Conservation (phyloP, 2,888 invertebrate genomes). For the Anticlea derivata region DNA sequence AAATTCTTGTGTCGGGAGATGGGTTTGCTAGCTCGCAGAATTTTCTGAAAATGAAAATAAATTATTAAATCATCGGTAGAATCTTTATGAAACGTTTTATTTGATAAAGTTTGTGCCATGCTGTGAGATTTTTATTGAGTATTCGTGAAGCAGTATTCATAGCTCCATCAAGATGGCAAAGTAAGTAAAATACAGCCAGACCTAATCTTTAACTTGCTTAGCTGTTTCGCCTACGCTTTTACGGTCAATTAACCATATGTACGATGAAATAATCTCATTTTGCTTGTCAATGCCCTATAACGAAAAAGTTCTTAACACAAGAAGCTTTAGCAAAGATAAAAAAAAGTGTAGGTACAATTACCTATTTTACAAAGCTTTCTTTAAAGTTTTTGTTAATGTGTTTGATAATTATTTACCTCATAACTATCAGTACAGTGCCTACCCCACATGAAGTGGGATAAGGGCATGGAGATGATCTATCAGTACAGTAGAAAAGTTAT, state of each 20-base stretch:
- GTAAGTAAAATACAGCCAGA: constrained; percentile 54
- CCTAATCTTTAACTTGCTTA: constrained; percentile 6
- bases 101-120: constrained; percentile 42
- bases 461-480: too few relatives aligned
- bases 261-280: neutral
- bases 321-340: too few relatives aligned
- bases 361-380: too few relatives aligned
- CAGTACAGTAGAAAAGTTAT: too few relatives aligned
- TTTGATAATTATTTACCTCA: too few relatives aligned
- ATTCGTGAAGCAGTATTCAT: constrained; percentile 31
- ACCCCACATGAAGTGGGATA: too few relatives aligned
- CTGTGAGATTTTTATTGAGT: constrained; percentile 42
- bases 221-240: constrained; percentile 33
- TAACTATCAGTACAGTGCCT: too few relatives aligned
- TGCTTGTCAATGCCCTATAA: neutral
- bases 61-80: constrained; percentile 11
- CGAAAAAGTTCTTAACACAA: too few relatives aligned
- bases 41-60: constrained; percentile 27
- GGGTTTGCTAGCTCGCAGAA: constrained; percentile 6
- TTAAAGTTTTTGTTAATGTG: too few relatives aligned
- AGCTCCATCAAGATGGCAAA: constrained; percentile 67
- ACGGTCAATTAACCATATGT: constrained; percentile 2
- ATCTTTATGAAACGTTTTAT: neutral
- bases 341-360: too few relatives aligned
- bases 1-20: neutral